Percentiles rank a stretch among this genome's conserved stretches.
These are phyloP conservation scores for Pipistrellus kuhlii DNA, from an alignment of 2,797 vertebrate species.

Conservation along the genomic window DNA sequence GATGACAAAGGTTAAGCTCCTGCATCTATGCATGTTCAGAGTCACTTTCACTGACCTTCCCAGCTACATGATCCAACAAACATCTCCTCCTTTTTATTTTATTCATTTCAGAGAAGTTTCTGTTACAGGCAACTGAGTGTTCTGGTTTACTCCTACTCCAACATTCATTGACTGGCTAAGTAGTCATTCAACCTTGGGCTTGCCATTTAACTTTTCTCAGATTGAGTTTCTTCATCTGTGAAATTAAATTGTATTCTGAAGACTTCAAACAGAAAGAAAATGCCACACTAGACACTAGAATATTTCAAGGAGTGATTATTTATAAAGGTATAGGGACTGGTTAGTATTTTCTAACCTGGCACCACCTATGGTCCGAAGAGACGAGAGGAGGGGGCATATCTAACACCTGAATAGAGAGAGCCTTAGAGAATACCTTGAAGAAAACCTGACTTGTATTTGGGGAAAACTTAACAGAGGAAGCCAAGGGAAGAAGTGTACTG, in stretches of 20 bases:
- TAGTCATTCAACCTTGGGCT: background rate
- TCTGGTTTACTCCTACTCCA: background rate
- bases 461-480: fast-evolving
- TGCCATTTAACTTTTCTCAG: background rate
- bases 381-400: fast-evolving
- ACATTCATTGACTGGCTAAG: background rate
- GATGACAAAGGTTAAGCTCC: background rate
- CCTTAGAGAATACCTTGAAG: background rate
- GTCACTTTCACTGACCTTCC: background rate
- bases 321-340: background rate
- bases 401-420: background rate
- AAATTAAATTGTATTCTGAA: background rate
- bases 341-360: background rate
- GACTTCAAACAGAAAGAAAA: background rate
- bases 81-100: background rate
- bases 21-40: background rate
- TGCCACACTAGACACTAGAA: background rate
- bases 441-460: background rate
- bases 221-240: background rate
- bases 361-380: background rate
- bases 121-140: background rate
- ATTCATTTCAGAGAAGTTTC: conserved; percentile 7
- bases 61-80: background rate
- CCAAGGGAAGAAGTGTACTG: background rate
- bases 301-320: background rate